Conservation (phyloP, 2,888 invertebrate species). For the Timema podura region DNA sequence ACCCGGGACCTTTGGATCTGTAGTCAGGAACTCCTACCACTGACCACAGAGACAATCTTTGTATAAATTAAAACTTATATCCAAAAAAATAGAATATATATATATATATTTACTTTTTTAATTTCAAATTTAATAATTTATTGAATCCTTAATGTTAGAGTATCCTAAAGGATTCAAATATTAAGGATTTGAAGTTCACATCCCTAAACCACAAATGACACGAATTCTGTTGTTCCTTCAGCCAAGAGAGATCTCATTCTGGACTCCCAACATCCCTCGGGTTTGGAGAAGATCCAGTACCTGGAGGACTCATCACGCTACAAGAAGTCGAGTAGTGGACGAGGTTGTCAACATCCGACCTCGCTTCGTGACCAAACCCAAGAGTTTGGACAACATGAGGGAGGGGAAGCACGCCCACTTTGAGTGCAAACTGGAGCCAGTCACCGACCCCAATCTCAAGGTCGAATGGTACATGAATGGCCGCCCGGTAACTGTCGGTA, state of each 20-base stretch:
- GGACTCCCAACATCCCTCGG: slow-evolving; percentile 87
- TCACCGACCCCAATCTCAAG: slow-evolving; percentile 92
- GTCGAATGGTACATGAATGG: slow-evolving; percentile 98
- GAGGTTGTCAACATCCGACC: slow-evolving; percentile 81
- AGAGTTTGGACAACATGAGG: slow-evolving; percentile 76
- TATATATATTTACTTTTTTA: not conserved
- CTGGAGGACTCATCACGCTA: slow-evolving; percentile 83
- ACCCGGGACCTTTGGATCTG: no score
- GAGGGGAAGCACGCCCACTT: slow-evolving; percentile 95
- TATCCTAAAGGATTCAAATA: not conserved
- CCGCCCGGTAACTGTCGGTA: slow-evolving; percentile 83
- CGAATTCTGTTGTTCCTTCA: slow-evolving; percentile 30
- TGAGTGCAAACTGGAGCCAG: slow-evolving; percentile 95
- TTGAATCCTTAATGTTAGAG: not conserved
- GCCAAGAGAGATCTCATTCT: slow-evolving; percentile 83
- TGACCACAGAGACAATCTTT: no score
- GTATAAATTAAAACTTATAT: not conserved
- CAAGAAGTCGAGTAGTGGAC: slow-evolving; percentile 78
- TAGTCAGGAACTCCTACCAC: no score
- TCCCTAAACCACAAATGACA: not conserved
- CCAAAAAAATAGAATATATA: not conserved
- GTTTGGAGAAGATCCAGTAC: slow-evolving; percentile 87
- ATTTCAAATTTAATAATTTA: not conserved
- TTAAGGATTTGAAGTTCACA: no score
- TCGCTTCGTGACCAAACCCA: slow-evolving; percentile 80